phyloP scores from a whole-genome alignment of 2,113 vertebrate genomes.

The Semnornis frantzii region DNA sequence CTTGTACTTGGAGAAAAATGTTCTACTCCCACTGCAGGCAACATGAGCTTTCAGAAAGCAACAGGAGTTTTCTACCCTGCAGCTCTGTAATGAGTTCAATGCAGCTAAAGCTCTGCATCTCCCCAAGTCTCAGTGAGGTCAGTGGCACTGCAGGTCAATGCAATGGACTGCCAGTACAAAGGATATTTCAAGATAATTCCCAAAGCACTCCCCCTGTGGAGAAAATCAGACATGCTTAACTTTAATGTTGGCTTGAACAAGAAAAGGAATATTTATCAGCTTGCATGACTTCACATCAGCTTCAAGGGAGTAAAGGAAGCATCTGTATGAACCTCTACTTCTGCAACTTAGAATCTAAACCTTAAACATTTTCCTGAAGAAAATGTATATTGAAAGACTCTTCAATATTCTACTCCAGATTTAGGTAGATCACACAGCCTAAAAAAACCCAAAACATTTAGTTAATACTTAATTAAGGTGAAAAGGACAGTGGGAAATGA shows the following conservation, averaged over 20 bases:
- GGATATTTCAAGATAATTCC: conserved; percentile 24
- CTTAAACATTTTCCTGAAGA: neutral
- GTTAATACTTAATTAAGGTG: neutral
- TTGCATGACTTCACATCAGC: neutral
- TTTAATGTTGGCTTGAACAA: conserved; percentile 12
- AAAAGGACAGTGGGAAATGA: neutral
- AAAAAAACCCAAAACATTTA: neutral
- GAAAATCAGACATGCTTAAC: neutral
- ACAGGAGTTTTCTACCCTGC: neutral
- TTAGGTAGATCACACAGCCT: neutral
- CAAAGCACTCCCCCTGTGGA: neutral
- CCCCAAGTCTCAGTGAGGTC: neutral
- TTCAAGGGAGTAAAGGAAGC: neutral
- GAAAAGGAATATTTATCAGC: neutral
- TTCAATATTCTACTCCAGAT: neutral
- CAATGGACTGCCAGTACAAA: neutral
- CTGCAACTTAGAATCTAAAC: neutral
- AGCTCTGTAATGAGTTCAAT: conserved; percentile 10
- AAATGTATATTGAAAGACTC: neutral
- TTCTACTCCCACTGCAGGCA: neutral
- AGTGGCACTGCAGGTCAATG: neutral
- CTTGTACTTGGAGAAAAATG: neutral
- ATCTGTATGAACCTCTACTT: neutral
- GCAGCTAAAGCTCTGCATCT: neutral
- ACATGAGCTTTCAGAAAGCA: neutral